A percentile compares a stretch with the other conserved stretches of the same genome.
phyloP scores from a whole-genome alignment of 2,888 invertebrate species.

The Temnothorax unifasciatus region DNA sequence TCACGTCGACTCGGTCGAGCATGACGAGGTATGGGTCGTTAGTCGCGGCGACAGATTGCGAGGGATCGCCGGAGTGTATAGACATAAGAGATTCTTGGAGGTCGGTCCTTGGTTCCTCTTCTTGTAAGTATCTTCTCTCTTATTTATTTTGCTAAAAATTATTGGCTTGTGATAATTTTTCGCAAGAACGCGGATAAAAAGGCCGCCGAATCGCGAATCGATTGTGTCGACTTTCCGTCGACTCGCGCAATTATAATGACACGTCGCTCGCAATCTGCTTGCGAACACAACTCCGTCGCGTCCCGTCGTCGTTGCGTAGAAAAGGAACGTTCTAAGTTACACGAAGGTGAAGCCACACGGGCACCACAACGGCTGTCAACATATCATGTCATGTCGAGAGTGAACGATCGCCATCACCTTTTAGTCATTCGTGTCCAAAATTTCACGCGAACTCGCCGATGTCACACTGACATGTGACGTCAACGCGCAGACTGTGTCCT shows the following conservation, averaged over 20 bases:
- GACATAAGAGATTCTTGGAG: neutral
- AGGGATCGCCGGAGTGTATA: constrained; percentile 52
- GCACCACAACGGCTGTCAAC: constrained; percentile 76
- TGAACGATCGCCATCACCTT: constrained; percentile 84
- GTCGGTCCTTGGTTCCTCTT: constrained; percentile 26
- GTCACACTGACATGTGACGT: constrained; percentile 83
- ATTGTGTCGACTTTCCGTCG: constrained; percentile 29
- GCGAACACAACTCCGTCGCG: constrained; percentile 71
- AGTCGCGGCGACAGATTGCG: constrained; percentile 72
- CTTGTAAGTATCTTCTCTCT: constrained; percentile 67
- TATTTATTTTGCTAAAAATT: constrained; percentile 66
- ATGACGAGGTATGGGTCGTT: constrained; percentile 76
- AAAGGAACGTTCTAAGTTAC: constrained; percentile 46
- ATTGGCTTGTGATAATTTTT: constrained; percentile 52
- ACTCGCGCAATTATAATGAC: constrained; percentile 28
- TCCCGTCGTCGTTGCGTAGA: constrained; percentile 55
- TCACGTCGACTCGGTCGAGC: constrained; percentile 77
- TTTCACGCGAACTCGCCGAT: constrained; percentile 77
- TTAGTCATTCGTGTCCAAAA: constrained; percentile 86
- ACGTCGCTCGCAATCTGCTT: constrained; percentile 74
- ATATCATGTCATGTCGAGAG: constrained; percentile 84
- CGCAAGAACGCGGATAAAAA: constrained; percentile 35
- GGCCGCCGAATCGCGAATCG: constrained; percentile 16
- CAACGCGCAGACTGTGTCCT: constrained; percentile 83
- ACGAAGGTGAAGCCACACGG: constrained; percentile 52